phyloP scores from a whole-genome alignment of 2,797 vertebrate genomes.

The Eospalax fontanierii region DNA sequence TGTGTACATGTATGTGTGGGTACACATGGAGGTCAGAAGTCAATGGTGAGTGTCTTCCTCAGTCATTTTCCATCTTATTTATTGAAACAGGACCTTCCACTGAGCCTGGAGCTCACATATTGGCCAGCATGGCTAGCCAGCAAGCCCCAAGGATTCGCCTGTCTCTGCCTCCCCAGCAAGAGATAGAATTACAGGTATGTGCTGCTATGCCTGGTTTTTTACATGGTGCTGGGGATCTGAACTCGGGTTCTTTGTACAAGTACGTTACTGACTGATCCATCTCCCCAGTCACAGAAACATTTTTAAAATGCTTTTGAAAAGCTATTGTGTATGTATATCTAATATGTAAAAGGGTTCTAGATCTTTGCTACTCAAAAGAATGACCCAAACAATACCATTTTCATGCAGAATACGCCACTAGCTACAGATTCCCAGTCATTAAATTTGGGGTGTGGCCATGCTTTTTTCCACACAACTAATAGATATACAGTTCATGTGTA shows the following conservation, averaged over 20 bases:
- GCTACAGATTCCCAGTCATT: conserved; percentile 17
- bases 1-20: not conserved
- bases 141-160: not conserved
- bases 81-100: not conserved
- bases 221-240: not conserved
- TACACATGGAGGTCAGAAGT: not conserved
- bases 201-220: not conserved
- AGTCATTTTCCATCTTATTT: not conserved
- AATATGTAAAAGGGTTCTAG: not conserved
- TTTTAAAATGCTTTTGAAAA: not conserved
- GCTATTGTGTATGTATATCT: not conserved
- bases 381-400: not conserved
- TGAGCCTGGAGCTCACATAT: not conserved
- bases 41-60: not conserved
- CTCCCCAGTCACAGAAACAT: not conserved
- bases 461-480: not conserved
- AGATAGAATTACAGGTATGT: not conserved
- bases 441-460: not conserved
- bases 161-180: not conserved
- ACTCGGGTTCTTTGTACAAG: not conserved
- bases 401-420: not conserved
- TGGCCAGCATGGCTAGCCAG: no score
- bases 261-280: not conserved
- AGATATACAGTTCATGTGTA: not conserved
- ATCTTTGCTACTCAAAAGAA: not conserved